Evolutionary conservation across 1,140 invertebrate species (phyloP).

Genomic region (Pogonomyrmex californicus): DNA sequence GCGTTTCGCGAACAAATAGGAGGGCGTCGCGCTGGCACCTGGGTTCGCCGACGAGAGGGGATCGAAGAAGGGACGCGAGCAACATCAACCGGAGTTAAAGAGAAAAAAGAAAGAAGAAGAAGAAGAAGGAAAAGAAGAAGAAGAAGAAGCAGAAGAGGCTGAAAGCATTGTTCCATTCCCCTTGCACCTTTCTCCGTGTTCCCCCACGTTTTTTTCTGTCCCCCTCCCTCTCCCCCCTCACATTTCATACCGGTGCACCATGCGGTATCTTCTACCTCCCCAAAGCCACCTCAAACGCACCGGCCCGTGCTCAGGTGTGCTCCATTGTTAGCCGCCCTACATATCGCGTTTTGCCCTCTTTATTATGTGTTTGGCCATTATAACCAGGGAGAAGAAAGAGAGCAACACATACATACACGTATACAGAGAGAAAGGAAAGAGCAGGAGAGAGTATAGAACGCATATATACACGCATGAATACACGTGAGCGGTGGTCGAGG

Average conservation of each 20-base stretch:
- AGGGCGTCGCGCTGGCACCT: constrained; percentile 81
- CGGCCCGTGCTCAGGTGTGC: constrained; percentile 82
- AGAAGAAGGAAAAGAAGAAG: constrained; percentile 41
- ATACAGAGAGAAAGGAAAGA: not conserved
- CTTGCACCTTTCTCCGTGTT: constrained; percentile 31
- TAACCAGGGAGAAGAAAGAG: constrained; percentile 58
- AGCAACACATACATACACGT: not conserved
- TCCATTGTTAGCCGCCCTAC: constrained; percentile 83
- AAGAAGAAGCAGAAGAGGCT: constrained; percentile 63
- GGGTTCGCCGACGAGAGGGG: constrained; percentile 60
- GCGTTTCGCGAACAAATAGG: constrained; percentile 86
- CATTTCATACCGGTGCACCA: constrained; percentile 81
- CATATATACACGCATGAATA: constrained; percentile 13
- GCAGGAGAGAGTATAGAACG: not conserved
- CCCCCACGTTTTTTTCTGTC: constrained; percentile 66
- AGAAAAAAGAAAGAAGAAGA: not conserved
- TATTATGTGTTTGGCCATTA: constrained; percentile 80
- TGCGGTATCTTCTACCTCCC: constrained; percentile 70
- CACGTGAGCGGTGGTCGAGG: constrained; percentile 55
- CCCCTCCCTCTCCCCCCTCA: constrained; percentile 70
- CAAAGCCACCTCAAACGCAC: constrained; percentile 78
- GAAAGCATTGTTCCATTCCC: constrained; percentile 84
- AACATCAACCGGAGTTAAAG: constrained; percentile 13
- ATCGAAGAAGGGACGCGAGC: constrained; percentile 19
- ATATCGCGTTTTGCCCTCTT: constrained; percentile 80